Percentiles rank a stretch among this genome's conserved stretches.
Evolutionary conservation across 2,113 vertebrate species (phyloP).

Genomic region (Gorsachius goisagi): DNA sequence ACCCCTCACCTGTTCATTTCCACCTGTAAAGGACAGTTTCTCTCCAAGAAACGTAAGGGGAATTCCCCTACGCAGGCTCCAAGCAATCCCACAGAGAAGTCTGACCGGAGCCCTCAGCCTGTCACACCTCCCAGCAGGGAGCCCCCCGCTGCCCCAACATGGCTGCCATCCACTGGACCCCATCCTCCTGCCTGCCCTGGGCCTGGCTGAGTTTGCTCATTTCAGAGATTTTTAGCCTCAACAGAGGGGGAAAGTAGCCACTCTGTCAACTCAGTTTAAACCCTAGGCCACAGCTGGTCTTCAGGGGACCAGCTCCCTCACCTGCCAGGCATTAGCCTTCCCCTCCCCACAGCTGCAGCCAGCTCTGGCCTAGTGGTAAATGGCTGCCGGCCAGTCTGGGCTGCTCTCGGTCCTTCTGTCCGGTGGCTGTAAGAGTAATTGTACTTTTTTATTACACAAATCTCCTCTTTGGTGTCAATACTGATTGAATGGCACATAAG

Average conservation of each 20-base stretch:
- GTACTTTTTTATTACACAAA: neutral
- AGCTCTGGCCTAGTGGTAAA: neutral
- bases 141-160: rapidly evolving
- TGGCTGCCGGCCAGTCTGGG: neutral
- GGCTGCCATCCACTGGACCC: rapidly evolving
- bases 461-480: neutral
- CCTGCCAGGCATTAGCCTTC: neutral
- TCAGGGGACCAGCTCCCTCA: neutral
- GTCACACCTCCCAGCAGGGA: neutral
- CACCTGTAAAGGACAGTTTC: neutral
- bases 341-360: neutral
- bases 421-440: rapidly evolving
- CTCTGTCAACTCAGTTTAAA: neutral
- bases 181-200: neutral
- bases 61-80: neutral
- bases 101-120: neutral
- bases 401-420: neutral
- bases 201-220: neutral
- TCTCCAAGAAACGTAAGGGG: neutral
- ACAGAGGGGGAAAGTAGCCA: neutral
- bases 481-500: neutral
- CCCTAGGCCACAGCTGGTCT: neutral
- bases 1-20: neutral
- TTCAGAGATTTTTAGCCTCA: neutral
- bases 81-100: neutral